A percentile compares a stretch with the other conserved stretches of the same genome.
phyloP scores from a whole-genome alignment of 2,888 invertebrate genomes.

The Parnassius glacialis region DNA sequence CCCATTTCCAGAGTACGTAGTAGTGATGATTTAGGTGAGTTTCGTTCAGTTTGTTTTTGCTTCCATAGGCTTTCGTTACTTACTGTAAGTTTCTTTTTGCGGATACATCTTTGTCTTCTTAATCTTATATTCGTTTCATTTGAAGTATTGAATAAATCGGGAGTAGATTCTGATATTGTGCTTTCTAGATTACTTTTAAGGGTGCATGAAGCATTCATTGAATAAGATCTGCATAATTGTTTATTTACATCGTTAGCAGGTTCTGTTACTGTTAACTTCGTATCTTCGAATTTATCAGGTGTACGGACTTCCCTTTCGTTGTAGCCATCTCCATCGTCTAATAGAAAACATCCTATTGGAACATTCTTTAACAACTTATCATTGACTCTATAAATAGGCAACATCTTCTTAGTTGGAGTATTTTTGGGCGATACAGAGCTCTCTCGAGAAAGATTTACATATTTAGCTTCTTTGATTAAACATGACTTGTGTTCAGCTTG shows the following conservation, averaged over 20 bases:
- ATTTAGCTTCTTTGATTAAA: constrained; percentile 70
- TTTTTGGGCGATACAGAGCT: constrained; percentile 69
- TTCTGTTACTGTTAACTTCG: constrained; percentile 34
- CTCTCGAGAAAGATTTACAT: constrained; percentile 68
- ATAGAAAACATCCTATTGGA: constrained; percentile 70
- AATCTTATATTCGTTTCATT: constrained; percentile 60
- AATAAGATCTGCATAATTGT: constrained; percentile 58
- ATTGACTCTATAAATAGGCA: constrained; percentile 58
- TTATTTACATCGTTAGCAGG: constrained; percentile 36
- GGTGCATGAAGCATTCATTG: constrained; percentile 54
- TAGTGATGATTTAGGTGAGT: constrained; percentile 53
- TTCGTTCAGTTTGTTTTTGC: constrained; percentile 44
- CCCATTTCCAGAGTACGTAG: constrained; percentile 67
- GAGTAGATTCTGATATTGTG: constrained; percentile 62
- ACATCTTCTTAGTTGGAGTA: constrained; percentile 58
- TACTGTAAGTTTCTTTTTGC: constrained; percentile 74
- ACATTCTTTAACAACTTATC: constrained; percentile 67
- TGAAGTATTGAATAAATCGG: constrained; percentile 55
- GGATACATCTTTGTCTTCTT: constrained; percentile 80
- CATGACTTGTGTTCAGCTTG: constrained; percentile 66
- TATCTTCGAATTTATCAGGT: constrained; percentile 54
- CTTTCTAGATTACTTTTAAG: constrained; percentile 48
- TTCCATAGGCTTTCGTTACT: constrained; percentile 65
- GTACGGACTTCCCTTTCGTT: constrained; percentile 77
- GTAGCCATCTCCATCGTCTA: constrained; percentile 72